These are phyloP conservation scores for Drosophila seguyi DNA, from an alignment of 1,140 invertebrate genomes.

Conservation along the genomic window DNA sequence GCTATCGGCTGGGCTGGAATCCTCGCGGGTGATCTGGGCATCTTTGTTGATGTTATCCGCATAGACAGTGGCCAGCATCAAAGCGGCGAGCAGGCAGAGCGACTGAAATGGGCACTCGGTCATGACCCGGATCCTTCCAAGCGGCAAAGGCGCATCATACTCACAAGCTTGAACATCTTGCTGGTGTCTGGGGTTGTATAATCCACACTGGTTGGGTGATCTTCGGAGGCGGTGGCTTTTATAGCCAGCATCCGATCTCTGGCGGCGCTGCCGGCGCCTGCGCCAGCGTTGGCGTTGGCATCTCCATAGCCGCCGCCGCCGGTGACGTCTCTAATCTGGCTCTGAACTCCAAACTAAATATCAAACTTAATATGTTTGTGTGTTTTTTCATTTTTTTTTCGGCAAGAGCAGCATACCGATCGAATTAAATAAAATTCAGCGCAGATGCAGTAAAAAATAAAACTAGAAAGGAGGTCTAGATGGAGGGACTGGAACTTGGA, in stretches of 20 bases:
- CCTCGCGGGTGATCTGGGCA: constrained; percentile 40
- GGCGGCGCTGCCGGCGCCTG: constrained; percentile 7
- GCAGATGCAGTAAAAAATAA: constrained; percentile 30
- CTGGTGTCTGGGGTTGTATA: constrained; percentile 65
- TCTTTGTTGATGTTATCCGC: constrained; percentile 78
- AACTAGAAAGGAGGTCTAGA: constrained; percentile 29
- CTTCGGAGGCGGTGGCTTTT: constrained; percentile 61
- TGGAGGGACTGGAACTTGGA: neutral
- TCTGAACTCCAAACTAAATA: constrained; percentile 71
- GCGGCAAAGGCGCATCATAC: constrained; percentile 31
- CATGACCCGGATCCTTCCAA: neutral
- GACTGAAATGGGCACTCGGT: constrained; percentile 47
- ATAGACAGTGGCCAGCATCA: constrained; percentile 64
- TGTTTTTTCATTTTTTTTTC: constrained; percentile 49
- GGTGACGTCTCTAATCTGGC: constrained; percentile 69
- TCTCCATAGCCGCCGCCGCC: constrained; percentile 6
- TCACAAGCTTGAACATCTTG: constrained; percentile 84
- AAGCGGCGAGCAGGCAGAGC: constrained; percentile 62
- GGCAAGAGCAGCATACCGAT: constrained; percentile 51
- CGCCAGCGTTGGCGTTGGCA: constrained; percentile 42
- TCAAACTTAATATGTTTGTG: constrained; percentile 63
- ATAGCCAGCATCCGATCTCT: constrained; percentile 45
- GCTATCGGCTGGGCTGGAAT: constrained; percentile 53
- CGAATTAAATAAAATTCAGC: constrained; percentile 59
- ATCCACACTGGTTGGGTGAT: constrained; percentile 75